Percentiles rank a stretch among this genome's conserved stretches.
Evolutionary conservation across 2,888 invertebrate species (phyloP).

Genomic region (Tetrapedia diversipes): DNA sequence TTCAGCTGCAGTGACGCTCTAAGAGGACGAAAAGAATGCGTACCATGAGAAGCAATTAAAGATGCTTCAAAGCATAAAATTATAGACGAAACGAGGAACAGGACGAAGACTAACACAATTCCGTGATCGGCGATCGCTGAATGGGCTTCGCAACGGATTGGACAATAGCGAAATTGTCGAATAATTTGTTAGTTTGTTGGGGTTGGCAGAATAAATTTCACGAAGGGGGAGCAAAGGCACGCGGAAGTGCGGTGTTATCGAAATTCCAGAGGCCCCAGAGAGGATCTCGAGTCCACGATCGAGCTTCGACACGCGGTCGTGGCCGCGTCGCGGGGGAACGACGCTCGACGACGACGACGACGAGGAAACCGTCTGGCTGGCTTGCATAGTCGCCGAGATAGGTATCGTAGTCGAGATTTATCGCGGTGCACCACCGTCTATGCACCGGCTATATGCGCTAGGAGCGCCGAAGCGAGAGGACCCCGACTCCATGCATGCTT

Average conservation of each 20-base stretch:
- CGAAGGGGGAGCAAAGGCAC: conserved; percentile 21
- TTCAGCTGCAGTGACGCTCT: too few species aligned
- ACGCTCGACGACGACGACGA: conserved; percentile 15
- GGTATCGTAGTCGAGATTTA: conserved; percentile 62
- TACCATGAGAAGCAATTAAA: too few species aligned
- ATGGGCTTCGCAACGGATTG: too few species aligned
- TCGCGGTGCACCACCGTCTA: conserved; percentile 47
- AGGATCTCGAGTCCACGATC: conserved; percentile 46
- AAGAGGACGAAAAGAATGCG: too few species aligned
- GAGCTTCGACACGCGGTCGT: conserved; percentile 32
- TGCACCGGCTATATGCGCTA: conserved; percentile 34
- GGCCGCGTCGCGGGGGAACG: conserved; percentile 19
- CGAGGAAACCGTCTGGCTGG: conserved; percentile 48
- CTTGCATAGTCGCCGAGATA: conserved; percentile 56
- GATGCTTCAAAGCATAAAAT: too few species aligned
- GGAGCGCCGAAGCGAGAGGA: conserved; percentile 21
- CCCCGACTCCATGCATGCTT: conserved; percentile 21
- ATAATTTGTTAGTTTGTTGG: neutral
- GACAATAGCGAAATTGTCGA: neutral
- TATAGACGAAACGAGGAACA: too few species aligned
- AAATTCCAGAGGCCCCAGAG: conserved; percentile 37
- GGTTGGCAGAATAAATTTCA: conserved; percentile 15
- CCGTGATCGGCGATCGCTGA: too few species aligned
- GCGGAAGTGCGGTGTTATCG: conserved; percentile 40
- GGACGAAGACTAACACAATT: too few species aligned